Conservation (phyloP, 2,888 invertebrate species). For the Erynnis tages region DNA sequence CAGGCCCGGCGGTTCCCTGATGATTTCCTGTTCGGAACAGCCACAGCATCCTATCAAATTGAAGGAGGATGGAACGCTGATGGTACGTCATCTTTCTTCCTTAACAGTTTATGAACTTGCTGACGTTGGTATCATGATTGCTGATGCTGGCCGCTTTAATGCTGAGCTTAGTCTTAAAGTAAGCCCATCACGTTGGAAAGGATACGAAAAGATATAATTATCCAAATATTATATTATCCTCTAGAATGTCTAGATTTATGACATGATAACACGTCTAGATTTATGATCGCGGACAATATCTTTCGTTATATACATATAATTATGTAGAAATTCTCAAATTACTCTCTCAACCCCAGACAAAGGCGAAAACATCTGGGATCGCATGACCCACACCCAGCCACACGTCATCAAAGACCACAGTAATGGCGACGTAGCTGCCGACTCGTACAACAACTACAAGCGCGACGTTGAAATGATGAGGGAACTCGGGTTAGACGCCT, state of each 20-base stretch:
- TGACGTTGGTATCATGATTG: too few species aligned
- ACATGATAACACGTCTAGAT: too few species aligned
- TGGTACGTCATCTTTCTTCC: slow-evolving; percentile 44
- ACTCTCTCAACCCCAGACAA: slow-evolving; percentile 42
- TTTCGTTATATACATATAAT: too few species aligned
- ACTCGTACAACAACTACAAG: slow-evolving; percentile 82
- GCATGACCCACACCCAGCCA: slow-evolving; percentile 49
- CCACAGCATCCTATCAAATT: slow-evolving; percentile 60
- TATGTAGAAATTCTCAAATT: too few species aligned
- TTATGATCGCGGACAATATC: too few species aligned
- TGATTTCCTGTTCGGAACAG: slow-evolving; percentile 56
- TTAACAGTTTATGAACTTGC: too few species aligned
- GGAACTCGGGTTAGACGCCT: slow-evolving; percentile 66
- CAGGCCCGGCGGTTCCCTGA: slow-evolving; percentile 49
- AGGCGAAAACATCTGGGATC: slow-evolving; percentile 58
- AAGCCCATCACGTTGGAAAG: too few species aligned
- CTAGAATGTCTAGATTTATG: too few species aligned
- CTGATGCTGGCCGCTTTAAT: too few species aligned
- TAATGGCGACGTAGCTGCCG: slow-evolving; percentile 82
- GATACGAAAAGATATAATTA: too few species aligned
- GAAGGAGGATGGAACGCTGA: slow-evolving; percentile 60
- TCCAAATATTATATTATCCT: too few species aligned
- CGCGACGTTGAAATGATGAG: slow-evolving; percentile 76
- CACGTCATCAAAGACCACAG: slow-evolving; percentile 42
- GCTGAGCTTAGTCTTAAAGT: too few species aligned